A percentile compares a stretch with the other conserved stretches of the same genome.
phyloP scores from a whole-genome alignment of 2,797 vertebrate genomes.

The Parambassis ranga region DNA sequence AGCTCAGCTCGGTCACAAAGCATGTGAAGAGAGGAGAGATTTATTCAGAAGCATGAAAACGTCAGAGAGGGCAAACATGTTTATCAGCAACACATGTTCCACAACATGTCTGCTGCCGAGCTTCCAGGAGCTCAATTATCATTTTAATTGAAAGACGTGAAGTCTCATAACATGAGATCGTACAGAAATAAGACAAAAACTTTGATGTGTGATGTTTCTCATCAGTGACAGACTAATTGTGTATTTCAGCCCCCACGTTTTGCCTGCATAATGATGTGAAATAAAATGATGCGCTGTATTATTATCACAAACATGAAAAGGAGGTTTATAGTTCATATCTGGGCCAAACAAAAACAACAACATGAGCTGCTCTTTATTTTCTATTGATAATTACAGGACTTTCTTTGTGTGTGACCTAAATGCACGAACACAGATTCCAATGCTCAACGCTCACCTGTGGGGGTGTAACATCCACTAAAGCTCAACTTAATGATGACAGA shows the following conservation, averaged over 20 bases:
- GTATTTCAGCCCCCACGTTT: no score
- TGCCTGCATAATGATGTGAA: no score
- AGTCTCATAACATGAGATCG: no score
- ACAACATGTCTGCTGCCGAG: not conserved
- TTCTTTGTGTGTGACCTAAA: not conserved
- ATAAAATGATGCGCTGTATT: no score
- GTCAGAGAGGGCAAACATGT: not conserved
- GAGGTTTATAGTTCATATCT: no score
- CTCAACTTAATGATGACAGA: constrained; percentile 25
- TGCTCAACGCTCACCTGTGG: constrained; percentile 9
- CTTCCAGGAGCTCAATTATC: not conserved
- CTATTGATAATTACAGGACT: not conserved
- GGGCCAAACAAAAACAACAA: no score
- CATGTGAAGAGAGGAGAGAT: not conserved
- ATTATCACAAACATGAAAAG: no score
- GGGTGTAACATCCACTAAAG: constrained; percentile 12
- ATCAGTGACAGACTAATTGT: no score
- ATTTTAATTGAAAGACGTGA: constrained; percentile 2
- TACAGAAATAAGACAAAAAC: no score
- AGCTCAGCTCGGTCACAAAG: not conserved
- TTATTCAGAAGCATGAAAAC: not conserved
- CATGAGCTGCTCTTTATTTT: not conserved
- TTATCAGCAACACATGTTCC: constrained; percentile 6
- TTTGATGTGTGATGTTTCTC: no score
- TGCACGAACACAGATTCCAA: not conserved